Conservation (phyloP, 2,888 invertebrate species). For the Campopleginae sp. region DNA sequence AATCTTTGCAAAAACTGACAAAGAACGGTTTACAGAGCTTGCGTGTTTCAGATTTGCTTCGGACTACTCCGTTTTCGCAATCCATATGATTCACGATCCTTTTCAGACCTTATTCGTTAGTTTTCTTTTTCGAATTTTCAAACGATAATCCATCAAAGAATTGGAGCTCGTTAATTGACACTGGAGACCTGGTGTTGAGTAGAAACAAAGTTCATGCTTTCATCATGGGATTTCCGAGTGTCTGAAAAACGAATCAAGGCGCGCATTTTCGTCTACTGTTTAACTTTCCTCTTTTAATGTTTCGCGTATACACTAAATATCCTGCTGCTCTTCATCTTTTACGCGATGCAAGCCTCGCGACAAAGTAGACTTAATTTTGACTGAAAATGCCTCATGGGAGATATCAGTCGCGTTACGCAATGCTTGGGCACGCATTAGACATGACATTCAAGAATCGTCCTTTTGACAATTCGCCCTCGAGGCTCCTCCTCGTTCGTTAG, state of each 20-base stretch:
- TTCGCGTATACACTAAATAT: neutral
- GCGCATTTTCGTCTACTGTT: neutral
- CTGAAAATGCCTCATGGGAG: neutral
- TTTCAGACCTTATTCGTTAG: neutral
- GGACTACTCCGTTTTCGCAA: neutral
- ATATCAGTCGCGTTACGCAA: slow-evolving; percentile 3
- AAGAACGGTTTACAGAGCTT: neutral
- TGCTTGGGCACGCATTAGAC: neutral
- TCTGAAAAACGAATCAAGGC: neutral
- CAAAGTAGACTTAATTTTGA: neutral
- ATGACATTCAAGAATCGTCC: slow-evolving; percentile 11
- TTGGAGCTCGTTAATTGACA: neutral
- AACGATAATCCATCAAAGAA: slow-evolving; percentile 4
- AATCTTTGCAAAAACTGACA: neutral
- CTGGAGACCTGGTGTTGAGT: neutral
- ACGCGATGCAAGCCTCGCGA: neutral
- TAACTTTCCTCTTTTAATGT: slow-evolving; percentile 3
- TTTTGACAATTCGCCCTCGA: slow-evolving; percentile 1
- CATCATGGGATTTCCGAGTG: neutral
- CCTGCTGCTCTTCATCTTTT: neutral
- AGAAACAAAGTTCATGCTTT: neutral
- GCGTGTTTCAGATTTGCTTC: neutral
- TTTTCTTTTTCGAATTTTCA: neutral
- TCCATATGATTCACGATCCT: neutral
- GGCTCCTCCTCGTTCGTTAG: slow-evolving; percentile 45